Base-by-base conservation (phyloP, 2,113 vertebrate species). In the Colistium nudipinnis region DNA sequence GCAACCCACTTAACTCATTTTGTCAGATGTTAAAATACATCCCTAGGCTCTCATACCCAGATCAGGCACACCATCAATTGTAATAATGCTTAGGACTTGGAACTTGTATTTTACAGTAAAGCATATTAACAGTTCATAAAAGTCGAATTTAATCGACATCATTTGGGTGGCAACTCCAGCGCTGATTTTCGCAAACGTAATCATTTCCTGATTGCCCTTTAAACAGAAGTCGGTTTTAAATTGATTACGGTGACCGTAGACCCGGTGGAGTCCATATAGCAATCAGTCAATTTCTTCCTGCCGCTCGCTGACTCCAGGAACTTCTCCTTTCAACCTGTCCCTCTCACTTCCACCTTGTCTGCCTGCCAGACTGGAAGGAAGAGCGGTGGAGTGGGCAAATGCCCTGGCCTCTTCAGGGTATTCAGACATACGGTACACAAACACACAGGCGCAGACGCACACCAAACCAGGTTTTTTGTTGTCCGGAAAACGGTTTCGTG, bases 291-390 rank as follows among this genome's bases (percentile, higher is more conserved):
- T 65, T 81, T 81, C 82, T 41, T 88, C 81, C 81, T 67, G 67
- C 27, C 67, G 11, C 33, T 62, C 36, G 22, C 66, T 44, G 76
- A 80, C 78, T 79, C 62, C 69, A 22, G 74, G 69, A 87, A 74
- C 77, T 60, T 71, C 68, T 81, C 41, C 78, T 86, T 81, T 84
- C 68, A 80, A 77, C 61, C 70, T 65, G 49, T 76, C 74, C 80
- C 71, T 85, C 74, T 82, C 73, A 74, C 78, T 86, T 86, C 78
- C 74, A n/a, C 53, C 68, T 80, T 81, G 82, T 82, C 74, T 76
- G 80, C 65, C 78, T 74, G 87, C 81, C 85, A 86, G 87, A 80
- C 80, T 83, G 84, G 84, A 85, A 87, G 76, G 76, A 84, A 82
- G 81, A 85, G 76, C 81, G 81, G 36, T 62, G 62, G 63, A 68